Percentiles rank a stretch among this genome's conserved stretches.
These are phyloP conservation scores for Rhipidura dahli DNA, from an alignment of 2,113 vertebrate species.

Conservation along the genomic window DNA sequence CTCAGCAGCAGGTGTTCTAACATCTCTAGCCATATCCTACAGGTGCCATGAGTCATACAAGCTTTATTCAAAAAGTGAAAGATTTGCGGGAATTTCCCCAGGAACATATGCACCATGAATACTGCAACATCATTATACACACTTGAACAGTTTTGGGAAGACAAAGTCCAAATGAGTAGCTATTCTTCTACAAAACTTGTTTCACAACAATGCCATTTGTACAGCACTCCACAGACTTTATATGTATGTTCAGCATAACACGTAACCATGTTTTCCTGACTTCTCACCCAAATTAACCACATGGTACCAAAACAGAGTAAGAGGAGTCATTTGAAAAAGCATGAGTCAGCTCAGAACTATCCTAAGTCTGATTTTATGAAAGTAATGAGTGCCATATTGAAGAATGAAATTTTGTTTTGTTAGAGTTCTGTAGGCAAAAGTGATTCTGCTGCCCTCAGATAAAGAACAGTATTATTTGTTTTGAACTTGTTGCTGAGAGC, in stretches of 20 bases:
- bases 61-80: background rate
- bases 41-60: background rate
- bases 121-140: background rate
- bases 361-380: background rate
- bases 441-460: background rate
- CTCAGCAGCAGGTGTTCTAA: background rate
- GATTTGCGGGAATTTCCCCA: background rate
- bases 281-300: background rate
- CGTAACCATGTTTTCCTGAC: background rate
- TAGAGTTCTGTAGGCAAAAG: background rate
- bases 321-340: background rate
- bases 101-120: background rate
- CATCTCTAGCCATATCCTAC: background rate
- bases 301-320: background rate
- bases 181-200: background rate
- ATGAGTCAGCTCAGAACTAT: background rate
- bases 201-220: background rate
- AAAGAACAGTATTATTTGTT: background rate
- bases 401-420: background rate
- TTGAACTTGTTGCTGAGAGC: background rate
- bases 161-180: background rate
- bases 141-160: background rate
- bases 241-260: fast-evolving
- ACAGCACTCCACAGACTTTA: background rate
- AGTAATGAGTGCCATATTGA: background rate